These are phyloP conservation scores for Oligia latruncula DNA, from an alignment of 2,888 invertebrate genomes.

Conservation along the genomic window DNA sequence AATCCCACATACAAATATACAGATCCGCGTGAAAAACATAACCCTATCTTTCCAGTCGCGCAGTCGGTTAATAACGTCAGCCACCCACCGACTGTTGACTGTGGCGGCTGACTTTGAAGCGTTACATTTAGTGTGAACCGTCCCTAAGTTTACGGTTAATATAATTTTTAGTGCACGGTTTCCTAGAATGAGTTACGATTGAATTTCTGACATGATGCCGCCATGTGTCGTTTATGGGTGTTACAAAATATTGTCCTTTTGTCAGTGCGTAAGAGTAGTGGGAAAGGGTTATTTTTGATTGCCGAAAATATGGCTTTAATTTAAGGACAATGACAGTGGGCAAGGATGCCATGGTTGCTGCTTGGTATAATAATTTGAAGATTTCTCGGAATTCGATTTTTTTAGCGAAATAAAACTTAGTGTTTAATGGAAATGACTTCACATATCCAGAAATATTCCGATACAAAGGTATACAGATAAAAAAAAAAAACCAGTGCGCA, in stretches of 20 bases:
- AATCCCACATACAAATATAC: neutral
- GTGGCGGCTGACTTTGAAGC: neutral
- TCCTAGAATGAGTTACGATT: conserved; percentile 65
- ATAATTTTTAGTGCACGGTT: conserved; percentile 62
- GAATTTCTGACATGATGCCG: conserved; percentile 63
- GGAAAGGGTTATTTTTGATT: conserved; percentile 36
- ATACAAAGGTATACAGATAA: too few species aligned
- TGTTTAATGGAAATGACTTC: too few species aligned
- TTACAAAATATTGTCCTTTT: conserved; percentile 51
- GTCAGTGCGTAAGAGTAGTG: conserved; percentile 39
- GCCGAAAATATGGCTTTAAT: conserved; percentile 33
- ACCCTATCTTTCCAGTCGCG: neutral
- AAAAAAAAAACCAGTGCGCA: too few species aligned
- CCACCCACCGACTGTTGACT: neutral
- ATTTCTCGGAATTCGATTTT: neutral
- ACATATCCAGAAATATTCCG: neutral
- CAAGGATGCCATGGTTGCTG: neutral
- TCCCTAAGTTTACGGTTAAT: conserved; percentile 55
- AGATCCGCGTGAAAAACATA: neutral
- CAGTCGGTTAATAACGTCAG: neutral
- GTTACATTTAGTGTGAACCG: neutral
- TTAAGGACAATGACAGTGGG: conserved; percentile 27
- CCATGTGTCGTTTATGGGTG: conserved; percentile 62
- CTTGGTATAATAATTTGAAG: neutral
- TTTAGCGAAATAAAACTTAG: neutral